Conservation (phyloP, 1,140 invertebrate genomes). For the Drosophila pallidifrons region DNA sequence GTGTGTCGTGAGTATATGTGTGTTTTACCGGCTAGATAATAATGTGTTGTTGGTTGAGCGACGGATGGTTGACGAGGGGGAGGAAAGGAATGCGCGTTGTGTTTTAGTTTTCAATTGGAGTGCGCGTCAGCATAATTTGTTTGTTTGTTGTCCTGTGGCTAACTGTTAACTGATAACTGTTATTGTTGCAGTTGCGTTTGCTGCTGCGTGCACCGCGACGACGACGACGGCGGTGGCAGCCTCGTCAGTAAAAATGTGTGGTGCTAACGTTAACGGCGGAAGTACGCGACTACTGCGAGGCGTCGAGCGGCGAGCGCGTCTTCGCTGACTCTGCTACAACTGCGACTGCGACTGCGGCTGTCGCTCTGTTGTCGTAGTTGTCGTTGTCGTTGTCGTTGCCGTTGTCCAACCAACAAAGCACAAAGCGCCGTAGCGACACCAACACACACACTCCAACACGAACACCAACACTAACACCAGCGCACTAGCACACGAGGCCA, state of each 20-base stretch:
- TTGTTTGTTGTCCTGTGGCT: conserved; percentile 45
- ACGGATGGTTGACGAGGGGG: background rate
- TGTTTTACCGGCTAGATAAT: conserved; percentile 10
- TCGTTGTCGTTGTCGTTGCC: conserved; percentile 27
- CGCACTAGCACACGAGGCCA: conserved; percentile 31
- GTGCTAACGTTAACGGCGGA: conserved; percentile 81
- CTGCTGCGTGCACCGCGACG: conserved; percentile 58
- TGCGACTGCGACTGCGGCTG: conserved; percentile 64
- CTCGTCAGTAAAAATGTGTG: conserved; percentile 57
- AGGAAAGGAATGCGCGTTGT: conserved; percentile 15
- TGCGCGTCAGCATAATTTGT: conserved; percentile 19
- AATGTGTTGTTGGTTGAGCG: background rate
- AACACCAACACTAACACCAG: conserved; percentile 17
- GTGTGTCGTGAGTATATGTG: conserved; percentile 2
- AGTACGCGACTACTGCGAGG: conserved; percentile 79
- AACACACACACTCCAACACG: conserved; percentile 41
- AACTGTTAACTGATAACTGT: conserved; percentile 39
- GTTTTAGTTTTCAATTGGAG: background rate
- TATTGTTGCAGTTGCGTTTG: conserved; percentile 40
- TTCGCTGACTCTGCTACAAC: conserved; percentile 62
- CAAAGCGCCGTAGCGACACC: conserved; percentile 55
- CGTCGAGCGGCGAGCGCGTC: conserved; percentile 74
- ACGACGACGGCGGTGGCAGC: conserved; percentile 56
- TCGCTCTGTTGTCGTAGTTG: conserved; percentile 52
- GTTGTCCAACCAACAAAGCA: conserved; percentile 65